A percentile compares a stretch with the other conserved stretches of the same genome.
These are phyloP conservation scores for Drosophila orena DNA, from an alignment of 1,140 invertebrate genomes.

Conservation along the genomic window DNA sequence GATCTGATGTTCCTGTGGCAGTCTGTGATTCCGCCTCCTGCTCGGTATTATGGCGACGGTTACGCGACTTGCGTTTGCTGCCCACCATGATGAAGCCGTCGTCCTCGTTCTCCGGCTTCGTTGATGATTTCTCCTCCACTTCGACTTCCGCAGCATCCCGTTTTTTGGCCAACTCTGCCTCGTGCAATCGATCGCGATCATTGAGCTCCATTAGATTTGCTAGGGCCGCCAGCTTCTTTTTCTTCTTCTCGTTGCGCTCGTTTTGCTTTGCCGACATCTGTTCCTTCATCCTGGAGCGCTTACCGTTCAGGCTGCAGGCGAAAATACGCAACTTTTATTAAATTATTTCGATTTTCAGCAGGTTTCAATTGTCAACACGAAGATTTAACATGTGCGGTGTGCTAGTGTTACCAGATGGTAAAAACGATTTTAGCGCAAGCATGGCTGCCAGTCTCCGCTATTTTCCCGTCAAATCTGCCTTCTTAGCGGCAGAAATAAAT, in stretches of 20 bases:
- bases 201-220: slow-evolving; percentile 88
- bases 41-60: slow-evolving; percentile 45
- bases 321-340: background rate
- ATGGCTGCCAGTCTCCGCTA: too few species aligned
- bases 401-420: background rate
- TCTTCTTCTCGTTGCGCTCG: slow-evolving; percentile 87
- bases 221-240: slow-evolving; percentile 88
- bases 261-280: slow-evolving; percentile 84
- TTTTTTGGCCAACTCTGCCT: slow-evolving; percentile 46
- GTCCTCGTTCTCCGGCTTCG: slow-evolving; percentile 25
- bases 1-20: background rate
- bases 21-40: background rate
- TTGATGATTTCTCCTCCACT: background rate
- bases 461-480: background rate
- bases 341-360: background rate
- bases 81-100: slow-evolving; percentile 64
- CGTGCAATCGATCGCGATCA: slow-evolving; percentile 86
- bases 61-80: slow-evolving; percentile 62
- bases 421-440: background rate
- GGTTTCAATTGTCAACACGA: slow-evolving; percentile 9
- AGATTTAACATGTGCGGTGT: slow-evolving; percentile 4
- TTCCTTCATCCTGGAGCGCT: slow-evolving; percentile 66
- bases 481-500: background rate
- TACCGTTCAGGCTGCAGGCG: slow-evolving; percentile 54
- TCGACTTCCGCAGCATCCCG: slow-evolving; percentile 26